phyloP scores from a whole-genome alignment of 1,140 invertebrate genomes.

The Agraylea sexmaculata region DNA sequence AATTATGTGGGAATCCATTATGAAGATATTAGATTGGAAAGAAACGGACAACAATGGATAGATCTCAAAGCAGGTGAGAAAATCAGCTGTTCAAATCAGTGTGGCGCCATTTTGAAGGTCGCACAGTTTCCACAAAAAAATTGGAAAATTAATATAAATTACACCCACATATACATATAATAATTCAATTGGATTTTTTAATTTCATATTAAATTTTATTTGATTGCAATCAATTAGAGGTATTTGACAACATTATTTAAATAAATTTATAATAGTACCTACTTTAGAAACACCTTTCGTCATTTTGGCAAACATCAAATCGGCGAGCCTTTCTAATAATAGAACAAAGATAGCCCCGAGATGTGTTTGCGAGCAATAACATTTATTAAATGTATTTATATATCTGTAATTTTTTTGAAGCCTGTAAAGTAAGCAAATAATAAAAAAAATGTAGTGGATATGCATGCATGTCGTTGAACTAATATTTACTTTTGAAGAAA shows the following conservation, averaged over 20 bases:
- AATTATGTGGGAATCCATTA: constrained; percentile 35
- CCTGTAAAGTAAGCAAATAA: not conserved
- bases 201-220: not conserved
- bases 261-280: not conserved
- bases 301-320: not conserved
- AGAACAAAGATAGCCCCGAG: no score
- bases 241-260: constrained; percentile 2
- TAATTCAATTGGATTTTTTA: not conserved
- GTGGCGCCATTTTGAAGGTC: not conserved
- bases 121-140: constrained; percentile 3
- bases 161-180: not conserved
- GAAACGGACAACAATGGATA: constrained; percentile 25
- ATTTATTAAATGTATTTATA: not conserved
- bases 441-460: no score
- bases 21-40: constrained; percentile 32
- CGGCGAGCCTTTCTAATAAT: not conserved
- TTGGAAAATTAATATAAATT: not conserved
- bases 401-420: constrained; percentile 2
- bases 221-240: not conserved
- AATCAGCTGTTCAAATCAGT: constrained; percentile 26
- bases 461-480: no score
- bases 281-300: constrained; percentile 19
- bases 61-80: constrained; percentile 25
- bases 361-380: not conserved
- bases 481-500: no score